Evolutionary conservation across 1,140 invertebrate species (phyloP), one percentile per base, ranked within the genome.

Genomic region (Coenobita brevimanus): DNA sequence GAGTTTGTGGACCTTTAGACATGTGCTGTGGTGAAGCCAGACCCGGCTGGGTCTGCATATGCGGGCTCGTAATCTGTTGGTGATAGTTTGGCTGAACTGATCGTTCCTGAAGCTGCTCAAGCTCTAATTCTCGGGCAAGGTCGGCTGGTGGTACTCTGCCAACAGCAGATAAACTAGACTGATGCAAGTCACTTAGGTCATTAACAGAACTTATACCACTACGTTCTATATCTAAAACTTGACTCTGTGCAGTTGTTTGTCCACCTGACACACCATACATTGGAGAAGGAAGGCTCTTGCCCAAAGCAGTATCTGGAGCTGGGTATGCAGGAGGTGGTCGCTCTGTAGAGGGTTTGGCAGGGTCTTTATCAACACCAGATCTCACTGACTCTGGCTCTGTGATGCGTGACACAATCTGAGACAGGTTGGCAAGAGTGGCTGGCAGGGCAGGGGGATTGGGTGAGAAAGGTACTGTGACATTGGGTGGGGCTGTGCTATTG

Each of bases 361-460:
- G 75, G n/a, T 90, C 83, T 36, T 85, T 75, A 17, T 87, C 81
- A 33, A 76, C 15, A 89, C 50, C 54, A 33, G 71, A 46, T 71
- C 88, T 81, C 91, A 92, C 94, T 89, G 91, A 94, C 89, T 94
- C 94, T 41, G 94, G 94, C 89, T 93, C 93, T 24, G 92, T 92
- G 90, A 94, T 94, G 46, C 94, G 91, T 82, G 94, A 94, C 36
- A 94, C 92, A 91, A 95, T 94, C 91, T 94, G 94, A n/a, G 94
- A 94, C 60, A 94, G 92, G 91, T 93, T 94, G 13, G 93, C 92
- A 82, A 94, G 91, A 92, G 93, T 94, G 27, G 94, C 92, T 43
- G 94, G 91, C 75, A 91, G 54, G 43, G 85, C 85, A 41, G 85
- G 86, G 30, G 83, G 57, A 60, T 85, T 87, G 36, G 83, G 86